These are phyloP conservation scores for Artemia sp. DNA, from an alignment of 2,888 invertebrate genomes.

Conservation along the genomic window DNA sequence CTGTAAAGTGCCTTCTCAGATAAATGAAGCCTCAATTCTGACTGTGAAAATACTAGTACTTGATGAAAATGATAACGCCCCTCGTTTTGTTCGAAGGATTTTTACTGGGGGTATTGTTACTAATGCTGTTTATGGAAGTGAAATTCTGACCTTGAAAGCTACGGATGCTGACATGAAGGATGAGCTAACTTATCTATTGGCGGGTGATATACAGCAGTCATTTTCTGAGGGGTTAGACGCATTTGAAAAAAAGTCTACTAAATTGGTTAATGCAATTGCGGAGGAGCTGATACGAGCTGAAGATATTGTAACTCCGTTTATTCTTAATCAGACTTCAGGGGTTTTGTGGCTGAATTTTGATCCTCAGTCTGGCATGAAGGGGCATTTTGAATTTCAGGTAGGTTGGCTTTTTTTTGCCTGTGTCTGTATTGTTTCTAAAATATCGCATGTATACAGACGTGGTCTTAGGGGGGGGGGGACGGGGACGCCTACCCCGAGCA, in stretches of 20 bases:
- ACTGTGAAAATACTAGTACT: slow-evolving; percentile 50
- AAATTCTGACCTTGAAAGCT: slow-evolving; percentile 67
- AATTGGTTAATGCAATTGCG: slow-evolving; percentile 9
- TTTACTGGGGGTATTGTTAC: slow-evolving; percentile 90
- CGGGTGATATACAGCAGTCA: slow-evolving; percentile 62
- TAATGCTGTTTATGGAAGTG: slow-evolving; percentile 72
- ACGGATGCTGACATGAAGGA: slow-evolving; percentile 50
- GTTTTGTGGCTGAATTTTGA: slow-evolving; percentile 77
- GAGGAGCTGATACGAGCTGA: slow-evolving; percentile 10
- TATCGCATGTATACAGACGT: too few species aligned
- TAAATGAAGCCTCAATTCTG: slow-evolving; percentile 37
- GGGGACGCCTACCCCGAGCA: too few species aligned
- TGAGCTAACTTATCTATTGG: slow-evolving; percentile 52
- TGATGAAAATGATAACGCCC: slow-evolving; percentile 82
- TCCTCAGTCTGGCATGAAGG: slow-evolving; percentile 90
- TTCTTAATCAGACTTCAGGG: slow-evolving; percentile 62
- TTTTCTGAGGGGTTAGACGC: slow-evolving; percentile 69
- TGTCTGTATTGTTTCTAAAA: too few species aligned
- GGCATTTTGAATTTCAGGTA: slow-evolving; percentile 81
- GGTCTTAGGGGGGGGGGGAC: too few species aligned
- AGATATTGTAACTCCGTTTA: slow-evolving; percentile 42
- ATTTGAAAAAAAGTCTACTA: slow-evolving; percentile 45
- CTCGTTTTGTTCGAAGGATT: slow-evolving; percentile 47
- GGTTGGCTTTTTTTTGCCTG: slow-evolving; percentile 20
- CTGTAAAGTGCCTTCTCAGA: slow-evolving; percentile 44